Conservation (phyloP, 2,888 invertebrate genomes). For the Orthonevra nobilis region DNA sequence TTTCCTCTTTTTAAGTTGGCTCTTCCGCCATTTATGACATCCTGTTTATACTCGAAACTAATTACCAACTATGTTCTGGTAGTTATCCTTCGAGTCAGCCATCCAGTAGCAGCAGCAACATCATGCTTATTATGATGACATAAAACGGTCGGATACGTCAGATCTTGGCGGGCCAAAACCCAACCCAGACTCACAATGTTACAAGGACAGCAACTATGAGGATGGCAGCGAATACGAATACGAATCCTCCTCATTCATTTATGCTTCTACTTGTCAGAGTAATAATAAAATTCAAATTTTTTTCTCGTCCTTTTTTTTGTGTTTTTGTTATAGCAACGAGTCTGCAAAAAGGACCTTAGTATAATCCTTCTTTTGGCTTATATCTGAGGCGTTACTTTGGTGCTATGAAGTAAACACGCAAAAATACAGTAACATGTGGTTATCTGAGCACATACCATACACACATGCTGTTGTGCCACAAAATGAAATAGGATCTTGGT, state of each 20-base stretch:
- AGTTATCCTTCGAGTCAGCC: constrained; percentile 33
- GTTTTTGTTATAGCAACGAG: constrained; percentile 35
- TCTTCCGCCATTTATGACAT: constrained; percentile 49
- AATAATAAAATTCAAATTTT: constrained; percentile 54
- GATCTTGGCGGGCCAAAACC: constrained; percentile 5
- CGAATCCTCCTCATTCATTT: constrained; percentile 17
- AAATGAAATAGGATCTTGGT: constrained; percentile 16
- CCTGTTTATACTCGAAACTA: constrained; percentile 42
- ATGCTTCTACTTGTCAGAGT: constrained; percentile 20
- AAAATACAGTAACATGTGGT: constrained; percentile 50
- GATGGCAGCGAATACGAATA: not conserved
- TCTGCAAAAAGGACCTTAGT: constrained; percentile 7
- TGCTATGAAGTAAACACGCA: constrained; percentile 42
- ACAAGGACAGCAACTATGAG: too few species aligned
- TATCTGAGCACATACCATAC: too few species aligned
- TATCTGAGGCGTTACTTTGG: constrained; percentile 18
- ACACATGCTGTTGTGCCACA: constrained; percentile 13
- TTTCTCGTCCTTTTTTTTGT: too few species aligned
- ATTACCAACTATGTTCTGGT: constrained; percentile 51
- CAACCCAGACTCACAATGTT: too few species aligned
- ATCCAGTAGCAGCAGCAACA: constrained; percentile 23
- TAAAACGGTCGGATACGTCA: constrained; percentile 53
- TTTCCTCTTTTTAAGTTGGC: constrained; percentile 20
- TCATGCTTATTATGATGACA: constrained; percentile 52
- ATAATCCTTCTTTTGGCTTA: not conserved